Evolutionary conservation across 64 coral and sea anemone species (phyloP).

Genomic region (Stichodactyla helianthus): DNA sequence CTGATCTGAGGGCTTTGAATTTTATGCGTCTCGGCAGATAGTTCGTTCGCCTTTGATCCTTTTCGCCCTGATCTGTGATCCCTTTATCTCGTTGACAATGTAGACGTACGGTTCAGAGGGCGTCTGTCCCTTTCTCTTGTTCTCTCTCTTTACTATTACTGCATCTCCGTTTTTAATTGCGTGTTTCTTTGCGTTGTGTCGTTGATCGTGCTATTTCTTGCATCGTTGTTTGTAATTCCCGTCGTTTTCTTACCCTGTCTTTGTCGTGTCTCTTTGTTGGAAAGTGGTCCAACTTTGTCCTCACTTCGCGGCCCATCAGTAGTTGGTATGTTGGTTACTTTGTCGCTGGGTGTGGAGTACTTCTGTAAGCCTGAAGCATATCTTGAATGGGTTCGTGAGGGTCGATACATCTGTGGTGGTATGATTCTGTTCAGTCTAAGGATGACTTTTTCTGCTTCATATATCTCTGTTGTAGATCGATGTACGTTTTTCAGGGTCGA

Average conservation of each 20-base stretch:
- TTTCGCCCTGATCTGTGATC: constrained; percentile 21
- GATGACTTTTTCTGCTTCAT: constrained; percentile 25
- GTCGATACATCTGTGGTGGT: constrained; percentile 14
- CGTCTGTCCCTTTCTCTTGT: constrained; percentile 54
- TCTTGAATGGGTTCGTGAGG: constrained; percentile 24
- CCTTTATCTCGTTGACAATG: neutral
- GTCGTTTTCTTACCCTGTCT: neutral
- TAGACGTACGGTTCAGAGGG: constrained; percentile 55
- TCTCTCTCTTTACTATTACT: constrained; percentile 48
- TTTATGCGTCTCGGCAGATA: neutral
- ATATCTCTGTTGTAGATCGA: constrained; percentile 50
- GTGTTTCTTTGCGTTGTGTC: constrained; percentile 33
- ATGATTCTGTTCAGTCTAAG: neutral
- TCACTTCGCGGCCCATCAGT: constrained; percentile 5
- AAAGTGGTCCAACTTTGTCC: constrained; percentile 30
- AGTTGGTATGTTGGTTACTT: constrained; percentile 25
- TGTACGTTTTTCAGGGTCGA: constrained; percentile 24
- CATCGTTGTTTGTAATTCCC: constrained; percentile 14
- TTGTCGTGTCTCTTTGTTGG: constrained; percentile 6
- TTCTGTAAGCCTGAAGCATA: constrained; percentile 39
- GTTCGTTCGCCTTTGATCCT: neutral
- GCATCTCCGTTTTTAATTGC: constrained; percentile 29
- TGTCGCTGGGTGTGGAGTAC: constrained; percentile 16
- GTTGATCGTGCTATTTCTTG: constrained; percentile 57
- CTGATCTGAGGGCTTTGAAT: constrained; percentile 7